Base-by-base conservation (phyloP, 2,113 vertebrate species). In the Falco punctatus region DNA sequence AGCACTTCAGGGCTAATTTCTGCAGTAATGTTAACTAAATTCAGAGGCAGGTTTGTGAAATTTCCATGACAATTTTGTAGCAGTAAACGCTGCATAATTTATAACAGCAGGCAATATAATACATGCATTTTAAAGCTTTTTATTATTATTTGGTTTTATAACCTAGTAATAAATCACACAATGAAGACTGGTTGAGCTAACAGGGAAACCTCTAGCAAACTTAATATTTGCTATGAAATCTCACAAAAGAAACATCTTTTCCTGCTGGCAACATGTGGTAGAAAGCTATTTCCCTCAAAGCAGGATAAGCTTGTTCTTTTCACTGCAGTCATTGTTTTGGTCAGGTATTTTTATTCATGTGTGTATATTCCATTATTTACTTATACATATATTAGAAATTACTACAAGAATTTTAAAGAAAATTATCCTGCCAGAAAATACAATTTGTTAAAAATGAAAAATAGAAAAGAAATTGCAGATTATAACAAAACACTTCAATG, bases 1-100 rank as follows among this genome's bases (percentile, higher is more conserved):
- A 90, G 32, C 62, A 85, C 58, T 96, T 90, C 22, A 51, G 81
- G 88, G 92, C 51, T 96, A 93, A 96, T 96, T 94, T 94, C 71
- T 96, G 51, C 73, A 91, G 59, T 3, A 8, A 32, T 46, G 42
- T 94, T 94, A 94, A 95, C 81, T 85, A 95, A 84, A 92, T 78
- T 89, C 72, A 80, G 54, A 86, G 71, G 42, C 52, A 61, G 59
- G 54, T 89, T 92, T 95, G 40, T 92, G 77, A 95, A 95, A 97
- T 81, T 93, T 97, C 40, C 55, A 80, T 90, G 62, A 90, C 40
- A 94, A 94, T 94, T 91, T 69, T 32, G 54, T 71, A 91, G 54
- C 51, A 55, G 54, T 46, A 93, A 95, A 74, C 78, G 51, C 44
- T 91, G 59, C 55, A 81, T 95, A 90, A 96, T 87, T 97, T 91